Base-by-base conservation (phyloP, 2,113 vertebrate species). In the Sarotherodon lohbergeri region DNA sequence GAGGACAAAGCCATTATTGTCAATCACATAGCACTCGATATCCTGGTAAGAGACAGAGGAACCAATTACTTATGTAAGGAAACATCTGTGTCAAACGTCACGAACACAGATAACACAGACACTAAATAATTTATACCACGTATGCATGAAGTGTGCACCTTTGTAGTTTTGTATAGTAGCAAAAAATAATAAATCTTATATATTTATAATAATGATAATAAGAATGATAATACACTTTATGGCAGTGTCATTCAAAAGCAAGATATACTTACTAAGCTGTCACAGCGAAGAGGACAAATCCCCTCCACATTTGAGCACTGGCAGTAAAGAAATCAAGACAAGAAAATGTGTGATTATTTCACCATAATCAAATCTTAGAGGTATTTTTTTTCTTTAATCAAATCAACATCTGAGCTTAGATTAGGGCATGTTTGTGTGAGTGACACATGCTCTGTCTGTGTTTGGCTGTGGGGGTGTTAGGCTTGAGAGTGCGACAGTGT, bases 1-100 rank as follows among this genome's bases (percentile, higher is more conserved):
- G 5, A 96, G 86, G 91, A 95, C 86, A 83, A 95, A 96, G 79
- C 94, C 95, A 90, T 96, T 95, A 86, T 95, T 95, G 92, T 96
- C 95, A 92, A 95, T 94, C 84, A 95, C 88, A 80, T 91, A 96
- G 89, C 95, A 96, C 19, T 90, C 83, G 7, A 96, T 86, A 84
- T 95, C 92, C 95, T 96, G 89, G 50, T 39, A 90, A 27, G 87
- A 85, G 54, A 85, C 27, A 90, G 81, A 88, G 80, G 83, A 41
- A 81, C 43, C 27, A 85, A 91, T 86, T 59, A 90, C 13, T 86
- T 56, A 81, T 13, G 10, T 32, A 81, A 82, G 27, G 13, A 81
- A 50, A 68, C 32, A 82, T 68, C 9, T 82, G 8, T 55, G 78
- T 85, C 56, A 81, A 80, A 85, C n/a, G 59, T 6, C 43, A 76